A percentile compares a stretch with the other conserved stretches of the same genome.
Conservation (phyloP, 2,888 invertebrate species). For the Ramazzottius varieornatus region DNA sequence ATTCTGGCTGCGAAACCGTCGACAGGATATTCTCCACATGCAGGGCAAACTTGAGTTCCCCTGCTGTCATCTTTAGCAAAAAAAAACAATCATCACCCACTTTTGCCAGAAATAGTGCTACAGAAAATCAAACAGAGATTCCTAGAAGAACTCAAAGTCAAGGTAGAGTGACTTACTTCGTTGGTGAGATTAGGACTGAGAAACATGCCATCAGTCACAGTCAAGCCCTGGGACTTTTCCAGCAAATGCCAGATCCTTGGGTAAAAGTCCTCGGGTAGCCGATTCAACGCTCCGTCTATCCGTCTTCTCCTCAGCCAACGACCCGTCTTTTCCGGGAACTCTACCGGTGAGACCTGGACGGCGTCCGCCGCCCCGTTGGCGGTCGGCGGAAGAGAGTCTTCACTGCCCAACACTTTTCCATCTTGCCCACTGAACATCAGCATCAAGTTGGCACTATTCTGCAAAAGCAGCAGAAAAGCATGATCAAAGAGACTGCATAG, state of each 20-base stretch:
- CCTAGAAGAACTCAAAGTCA: too few relatives aligned
- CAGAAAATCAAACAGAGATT: too few relatives aligned
- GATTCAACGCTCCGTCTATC: conserved; percentile 81
- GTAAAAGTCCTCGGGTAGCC: conserved; percentile 89
- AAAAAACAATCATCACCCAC: neutral
- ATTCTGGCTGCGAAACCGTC: conserved; percentile 89
- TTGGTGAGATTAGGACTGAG: conserved; percentile 73
- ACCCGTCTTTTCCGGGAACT: conserved; percentile 27
- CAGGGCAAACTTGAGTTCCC: conserved; percentile 87
- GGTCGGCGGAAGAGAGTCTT: too few relatives aligned
- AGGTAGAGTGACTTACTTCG: conserved; percentile 44
- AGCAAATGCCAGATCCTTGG: conserved; percentile 71
- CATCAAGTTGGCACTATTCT: neutral
- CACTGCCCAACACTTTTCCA: too few relatives aligned
- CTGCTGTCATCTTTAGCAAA: conserved; percentile 56
- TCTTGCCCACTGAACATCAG: neutral
- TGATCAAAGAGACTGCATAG: neutral
- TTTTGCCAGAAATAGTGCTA: too few relatives aligned
- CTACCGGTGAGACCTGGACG: neutral
- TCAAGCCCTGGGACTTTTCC: conserved; percentile 72
- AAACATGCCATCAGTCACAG: conserved; percentile 67
- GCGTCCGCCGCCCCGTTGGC: neutral
- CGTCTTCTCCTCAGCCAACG: conserved; percentile 83
- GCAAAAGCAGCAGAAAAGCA: neutral
- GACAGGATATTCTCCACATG: conserved; percentile 89